Evolutionary conservation across 30 jellyfish, hydroid and myxozoan genomes (phyloP).

Genomic region (Aurelia aurita): DNA sequence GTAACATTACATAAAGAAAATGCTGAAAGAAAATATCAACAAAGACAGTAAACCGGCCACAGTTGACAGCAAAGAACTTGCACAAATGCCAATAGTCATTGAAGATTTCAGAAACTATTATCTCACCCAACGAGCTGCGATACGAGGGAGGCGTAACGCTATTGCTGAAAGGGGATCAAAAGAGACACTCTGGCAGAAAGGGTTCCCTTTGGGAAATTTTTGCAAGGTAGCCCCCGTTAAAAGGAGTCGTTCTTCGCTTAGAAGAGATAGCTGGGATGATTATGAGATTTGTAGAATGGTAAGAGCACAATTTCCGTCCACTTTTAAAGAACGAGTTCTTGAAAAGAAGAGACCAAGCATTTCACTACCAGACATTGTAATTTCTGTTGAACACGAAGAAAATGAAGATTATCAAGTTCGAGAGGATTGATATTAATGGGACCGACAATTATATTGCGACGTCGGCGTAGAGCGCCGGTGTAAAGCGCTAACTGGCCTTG

Average conservation of each 20-base stretch:
- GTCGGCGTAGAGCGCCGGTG: no score
- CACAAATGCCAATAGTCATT: constrained; percentile 1
- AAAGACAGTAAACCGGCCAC: no score
- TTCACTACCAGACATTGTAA: neutral
- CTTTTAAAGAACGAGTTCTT: neutral
- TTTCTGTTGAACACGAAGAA: neutral
- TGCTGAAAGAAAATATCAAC: no score
- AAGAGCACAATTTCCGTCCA: constrained; percentile 39
- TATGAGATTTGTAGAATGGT: constrained; percentile 10
- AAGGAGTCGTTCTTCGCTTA: neutral
- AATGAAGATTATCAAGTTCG: neutral
- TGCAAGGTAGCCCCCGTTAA: neutral
- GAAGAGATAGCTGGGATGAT: constrained; percentile 69
- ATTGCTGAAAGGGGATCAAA: neutral
- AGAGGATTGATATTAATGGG: no score
- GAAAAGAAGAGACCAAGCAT: neutral
- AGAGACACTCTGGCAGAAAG: constrained; percentile 2
- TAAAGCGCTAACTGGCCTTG: no score
- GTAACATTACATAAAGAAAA: no score
- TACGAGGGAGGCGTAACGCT: constrained; percentile 57
- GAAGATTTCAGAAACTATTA: constrained; percentile 46
- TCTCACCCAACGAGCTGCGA: constrained; percentile 45
- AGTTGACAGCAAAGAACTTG: no score
- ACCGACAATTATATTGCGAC: no score
- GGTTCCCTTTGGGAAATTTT: neutral